A percentile compares a stretch with the other conserved stretches of the same genome.
Evolutionary conservation across 2,888 invertebrate genomes (phyloP).

Genomic region (Endomychus coccineus): DNA sequence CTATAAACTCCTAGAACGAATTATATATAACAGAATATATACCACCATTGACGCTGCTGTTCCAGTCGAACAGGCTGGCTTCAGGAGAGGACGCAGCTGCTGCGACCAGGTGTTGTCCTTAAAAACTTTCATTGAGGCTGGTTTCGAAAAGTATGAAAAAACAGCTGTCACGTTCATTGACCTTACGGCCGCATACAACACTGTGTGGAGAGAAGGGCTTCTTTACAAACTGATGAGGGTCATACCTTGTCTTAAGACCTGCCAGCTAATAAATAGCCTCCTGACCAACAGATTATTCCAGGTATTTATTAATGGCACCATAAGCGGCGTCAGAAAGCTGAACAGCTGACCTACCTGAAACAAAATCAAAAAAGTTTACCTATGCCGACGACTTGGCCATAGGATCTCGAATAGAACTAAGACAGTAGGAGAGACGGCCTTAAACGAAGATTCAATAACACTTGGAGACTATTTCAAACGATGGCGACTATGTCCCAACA

Average conservation of each 20-base stretch:
- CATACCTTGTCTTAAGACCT: not conserved
- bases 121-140: slow-evolving; percentile 16
- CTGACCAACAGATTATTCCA: not conserved
- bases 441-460: not conserved
- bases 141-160: slow-evolving; percentile 4
- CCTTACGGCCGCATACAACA: slow-evolving; percentile 20
- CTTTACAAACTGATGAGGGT: slow-evolving; percentile 13
- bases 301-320: not conserved
- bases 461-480: slow-evolving; percentile 2
- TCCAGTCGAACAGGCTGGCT: slow-evolving; percentile 1
- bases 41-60: not conserved
- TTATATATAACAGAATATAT: not conserved
- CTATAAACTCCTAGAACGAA: slow-evolving; percentile 1
- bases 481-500: slow-evolving; percentile 5
- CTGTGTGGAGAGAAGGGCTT: slow-evolving; percentile 17
- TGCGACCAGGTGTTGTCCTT: slow-evolving; percentile 1
- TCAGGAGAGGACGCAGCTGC: slow-evolving; percentile 1
- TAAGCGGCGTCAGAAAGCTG: not conserved
- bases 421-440: not conserved
- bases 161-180: slow-evolving; percentile 5
- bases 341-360: slow-evolving; percentile 3
- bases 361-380: slow-evolving; percentile 4
- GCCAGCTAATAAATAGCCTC: not conserved
- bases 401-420: not conserved
- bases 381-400: slow-evolving; percentile 8